Base-by-base conservation (phyloP, 1,140 invertebrate genomes). In the Kradibia gibbosae region DNA sequence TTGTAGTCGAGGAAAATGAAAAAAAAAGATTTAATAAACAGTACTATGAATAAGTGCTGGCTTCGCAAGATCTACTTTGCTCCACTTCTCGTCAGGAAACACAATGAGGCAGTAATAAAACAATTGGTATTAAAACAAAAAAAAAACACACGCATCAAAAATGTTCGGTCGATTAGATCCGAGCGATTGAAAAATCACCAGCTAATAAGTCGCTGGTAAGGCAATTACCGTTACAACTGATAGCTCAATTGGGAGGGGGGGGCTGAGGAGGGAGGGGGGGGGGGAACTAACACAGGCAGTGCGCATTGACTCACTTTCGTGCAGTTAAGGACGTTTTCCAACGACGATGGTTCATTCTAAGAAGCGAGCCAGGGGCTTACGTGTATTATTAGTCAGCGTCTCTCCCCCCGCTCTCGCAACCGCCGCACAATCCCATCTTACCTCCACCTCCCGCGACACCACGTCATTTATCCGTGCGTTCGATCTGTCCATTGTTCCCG, bases 401-500 rank as follows among this genome's bases (percentile, higher is more conserved):
- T 34, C 25, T 10, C 34, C 36, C 62, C 11, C 15, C 25, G 17
- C 34, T 5, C 28, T 17, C 50, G 13, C 22, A 53, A 11, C 50
- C 50, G 22, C 50, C 50, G 15, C 50, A 11, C 20, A 5, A 22
- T 20, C 50, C 13, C 50, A 11, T 4, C 20, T 20, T 3, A 53
- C 50, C 50, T 8, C 50, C 50, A 11, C 50, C 5, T 20, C 50
- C 50, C 50, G 5, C 50, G 45, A 48, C 45, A 48, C 50, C 50
- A 20, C 50, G n/a, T 36, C 1, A 34, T 36, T 65, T 65, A 65
- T 36, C 62, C 7, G 62, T 11, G 31, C 62, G 31, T 45, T 48
- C 39, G 67, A 48, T 71, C 67, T 45, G 62, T 36, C 39, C 67
- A 39, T 71, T 71, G 67, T 71, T 71, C 22, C 31, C 67, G 25